A percentile compares a stretch with the other conserved stretches of the same genome.
phyloP scores from a whole-genome alignment of 37 sponge, comb jelly and placozoan species.

The Diacarnus erythraeanus region DNA sequence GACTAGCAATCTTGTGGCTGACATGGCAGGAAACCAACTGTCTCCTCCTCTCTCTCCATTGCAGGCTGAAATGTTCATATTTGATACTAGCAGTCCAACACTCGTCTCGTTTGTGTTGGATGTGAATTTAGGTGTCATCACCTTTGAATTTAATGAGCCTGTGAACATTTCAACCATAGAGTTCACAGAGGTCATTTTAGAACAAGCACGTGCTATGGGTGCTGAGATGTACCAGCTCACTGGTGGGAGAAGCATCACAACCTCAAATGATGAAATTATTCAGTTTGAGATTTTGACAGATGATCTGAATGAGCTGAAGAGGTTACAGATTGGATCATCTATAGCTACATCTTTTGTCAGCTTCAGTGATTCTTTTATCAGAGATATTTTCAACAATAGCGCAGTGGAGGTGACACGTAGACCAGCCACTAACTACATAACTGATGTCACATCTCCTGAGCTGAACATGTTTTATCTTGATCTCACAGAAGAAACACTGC shows the following conservation, averaged over 20 bases:
- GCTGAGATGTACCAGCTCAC: slow-evolving; percentile 27
- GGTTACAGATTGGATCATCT: slow-evolving; percentile 57
- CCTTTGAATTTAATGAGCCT: slow-evolving; percentile 70
- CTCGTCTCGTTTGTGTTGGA: slow-evolving; percentile 70
- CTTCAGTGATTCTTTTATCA: slow-evolving; percentile 21
- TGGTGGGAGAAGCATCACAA: slow-evolving; percentile 52
- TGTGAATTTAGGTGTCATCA: slow-evolving; percentile 68
- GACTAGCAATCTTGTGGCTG: slow-evolving; percentile 39
- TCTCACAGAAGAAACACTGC: slow-evolving; percentile 66
- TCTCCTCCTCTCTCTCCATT: slow-evolving; percentile 41
- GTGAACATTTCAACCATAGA: slow-evolving; percentile 72
- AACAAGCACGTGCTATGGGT: slow-evolving; percentile 21
- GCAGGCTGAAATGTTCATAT: slow-evolving; percentile 26
- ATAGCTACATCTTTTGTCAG: slow-evolving; percentile 31
- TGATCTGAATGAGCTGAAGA: slow-evolving; percentile 88
- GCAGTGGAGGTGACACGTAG: slow-evolving; percentile 35
- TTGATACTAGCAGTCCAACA: slow-evolving; percentile 67
- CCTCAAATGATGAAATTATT: slow-evolving; percentile 36
- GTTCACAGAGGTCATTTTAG: slow-evolving; percentile 64
- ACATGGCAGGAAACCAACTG: slow-evolving; percentile 76
- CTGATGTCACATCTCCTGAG: slow-evolving; percentile 65
- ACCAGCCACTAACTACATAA: slow-evolving; percentile 20
- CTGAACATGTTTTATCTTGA: slow-evolving; percentile 67
- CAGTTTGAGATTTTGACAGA: slow-evolving; percentile 27
- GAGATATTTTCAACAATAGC: slow-evolving; percentile 57